Percentiles rank a stretch among this genome's conserved stretches.
Evolutionary conservation across 2,888 invertebrate genomes (phyloP).

Genomic region (Andrena chrysosceles): DNA sequence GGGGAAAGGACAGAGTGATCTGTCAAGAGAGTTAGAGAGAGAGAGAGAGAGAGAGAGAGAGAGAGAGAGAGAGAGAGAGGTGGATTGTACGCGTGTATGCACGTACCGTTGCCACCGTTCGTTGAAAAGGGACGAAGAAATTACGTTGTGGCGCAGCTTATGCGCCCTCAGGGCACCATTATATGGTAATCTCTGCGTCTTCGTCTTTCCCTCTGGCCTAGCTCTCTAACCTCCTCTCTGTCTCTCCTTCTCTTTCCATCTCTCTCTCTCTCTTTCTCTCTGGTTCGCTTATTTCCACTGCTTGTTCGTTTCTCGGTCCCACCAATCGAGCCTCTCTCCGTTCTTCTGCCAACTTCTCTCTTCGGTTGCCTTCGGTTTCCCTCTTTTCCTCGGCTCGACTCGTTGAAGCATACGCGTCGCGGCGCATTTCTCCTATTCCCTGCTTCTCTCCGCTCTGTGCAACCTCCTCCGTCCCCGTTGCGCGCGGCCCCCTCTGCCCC

Average conservation of each 20-base stretch:
- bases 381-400: constrained; percentile 57
- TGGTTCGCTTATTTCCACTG: constrained; percentile 27
- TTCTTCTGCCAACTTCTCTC: constrained; percentile 47
- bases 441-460: constrained; percentile 32
- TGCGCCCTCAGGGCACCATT: constrained; percentile 84
- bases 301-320: constrained; percentile 42
- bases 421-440: constrained; percentile 69
- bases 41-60: constrained; percentile 12
- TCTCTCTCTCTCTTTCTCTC: constrained; percentile 29
- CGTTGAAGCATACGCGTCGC: constrained; percentile 64
- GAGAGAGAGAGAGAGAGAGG: constrained; percentile 13
- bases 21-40: constrained; percentile 1
- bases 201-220: constrained; percentile 70
- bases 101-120: constrained; percentile 80
- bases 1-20: constrained; percentile 33
- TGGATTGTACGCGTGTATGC: constrained; percentile 58
- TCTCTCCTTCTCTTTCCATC: constrained; percentile 52
- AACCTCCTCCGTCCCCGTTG: constrained; percentile 24
- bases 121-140: constrained; percentile 83
- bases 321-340: constrained; percentile 52
- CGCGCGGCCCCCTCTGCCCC: constrained; percentile 17
- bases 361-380: constrained; percentile 43
- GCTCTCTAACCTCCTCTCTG: constrained; percentile 46
- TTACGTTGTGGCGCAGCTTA: constrained; percentile 84
- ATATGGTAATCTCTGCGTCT: constrained; percentile 84